Evolutionary conservation across 2,888 invertebrate genomes (phyloP).

Genomic region (Abscondita cerata): DNA sequence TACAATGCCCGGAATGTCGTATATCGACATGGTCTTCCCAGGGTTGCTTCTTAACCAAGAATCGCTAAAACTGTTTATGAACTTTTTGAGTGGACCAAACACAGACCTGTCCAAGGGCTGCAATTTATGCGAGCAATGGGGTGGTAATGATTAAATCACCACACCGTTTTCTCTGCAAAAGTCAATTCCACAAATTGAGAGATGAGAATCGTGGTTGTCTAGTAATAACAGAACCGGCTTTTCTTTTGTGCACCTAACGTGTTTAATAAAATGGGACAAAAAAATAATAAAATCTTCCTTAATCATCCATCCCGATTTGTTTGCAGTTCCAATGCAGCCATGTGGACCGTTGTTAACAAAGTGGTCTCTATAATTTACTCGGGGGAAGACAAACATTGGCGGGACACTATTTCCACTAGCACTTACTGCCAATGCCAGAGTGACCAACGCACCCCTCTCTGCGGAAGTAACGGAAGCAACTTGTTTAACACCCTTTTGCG

Average conservation of each 20-base stretch:
- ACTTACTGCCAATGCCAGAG: too few relatives aligned
- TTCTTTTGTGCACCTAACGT: not conserved
- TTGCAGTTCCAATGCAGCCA: too few relatives aligned
- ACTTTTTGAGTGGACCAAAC: not conserved
- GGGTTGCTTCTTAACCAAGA: not conserved
- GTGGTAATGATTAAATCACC: not conserved
- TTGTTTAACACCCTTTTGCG: conserved; percentile 42
- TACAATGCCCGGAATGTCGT: not conserved
- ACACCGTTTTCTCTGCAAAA: conserved; percentile 1
- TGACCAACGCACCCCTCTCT: too few relatives aligned
- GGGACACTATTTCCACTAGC: not conserved
- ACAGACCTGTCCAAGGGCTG: not conserved
- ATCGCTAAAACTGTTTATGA: not conserved
- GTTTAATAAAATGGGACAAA: not conserved
- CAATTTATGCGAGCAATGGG: not conserved
- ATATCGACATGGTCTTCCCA: not conserved
- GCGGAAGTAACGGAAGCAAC: too few relatives aligned
- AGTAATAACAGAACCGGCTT: not conserved
- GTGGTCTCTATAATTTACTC: too few relatives aligned
- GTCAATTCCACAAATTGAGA: not conserved
- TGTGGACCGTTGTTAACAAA: not conserved
- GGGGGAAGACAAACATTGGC: not conserved
- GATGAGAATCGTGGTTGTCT: not conserved
- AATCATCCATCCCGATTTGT: not conserved
- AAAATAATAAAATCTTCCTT: not conserved